Percentiles rank a stretch among this genome's conserved stretches.
Evolutionary conservation across 2,113 vertebrate genomes (phyloP).

Genomic region (Bujurquina vittata): DNA sequence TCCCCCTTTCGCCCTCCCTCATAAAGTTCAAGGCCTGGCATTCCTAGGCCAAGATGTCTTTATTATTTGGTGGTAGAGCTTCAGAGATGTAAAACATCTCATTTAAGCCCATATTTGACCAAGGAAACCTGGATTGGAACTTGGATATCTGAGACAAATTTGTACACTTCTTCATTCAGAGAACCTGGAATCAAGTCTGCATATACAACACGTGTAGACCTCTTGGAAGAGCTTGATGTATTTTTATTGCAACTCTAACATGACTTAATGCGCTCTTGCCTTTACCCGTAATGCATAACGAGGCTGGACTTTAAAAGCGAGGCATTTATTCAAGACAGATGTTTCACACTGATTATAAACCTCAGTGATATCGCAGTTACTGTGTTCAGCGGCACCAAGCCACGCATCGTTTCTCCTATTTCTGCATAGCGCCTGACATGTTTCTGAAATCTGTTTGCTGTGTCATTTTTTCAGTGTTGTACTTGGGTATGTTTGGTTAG

Average conservation of each 20-base stretch:
- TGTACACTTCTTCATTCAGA: constrained; percentile 47
- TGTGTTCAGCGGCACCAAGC: constrained; percentile 44
- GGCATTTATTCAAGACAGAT: constrained; percentile 74
- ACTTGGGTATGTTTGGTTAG: constrained; percentile 72
- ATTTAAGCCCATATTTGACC: constrained; percentile 12
- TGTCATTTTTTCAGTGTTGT: constrained; percentile 60
- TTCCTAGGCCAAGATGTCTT: constrained; percentile 64
- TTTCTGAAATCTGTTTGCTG: constrained; percentile 66
- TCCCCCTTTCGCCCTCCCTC: constrained; percentile 40
- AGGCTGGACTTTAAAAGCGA: constrained; percentile 59
- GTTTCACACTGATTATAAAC: constrained; percentile 70
- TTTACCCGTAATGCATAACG: constrained; percentile 61
- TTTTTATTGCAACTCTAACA: constrained; percentile 68
- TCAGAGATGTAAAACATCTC: constrained; percentile 28
- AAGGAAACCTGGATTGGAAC: not conserved
- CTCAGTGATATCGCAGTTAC: constrained; percentile 58
- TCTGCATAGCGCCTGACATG: constrained; percentile 48
- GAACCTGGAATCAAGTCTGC: constrained; percentile 22
- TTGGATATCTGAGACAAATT: constrained; percentile 23
- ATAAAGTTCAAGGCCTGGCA: constrained; percentile 76
- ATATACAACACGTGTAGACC: constrained; percentile 31
- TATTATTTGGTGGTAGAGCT: constrained; percentile 58
- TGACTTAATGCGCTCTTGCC: constrained; percentile 68
- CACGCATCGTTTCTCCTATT: constrained; percentile 60
- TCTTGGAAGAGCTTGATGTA: constrained; percentile 52